Percentiles rank a stretch among this genome's conserved stretches.
phyloP scores from a whole-genome alignment of 2,888 invertebrate species.

The Volucella zonaria region DNA sequence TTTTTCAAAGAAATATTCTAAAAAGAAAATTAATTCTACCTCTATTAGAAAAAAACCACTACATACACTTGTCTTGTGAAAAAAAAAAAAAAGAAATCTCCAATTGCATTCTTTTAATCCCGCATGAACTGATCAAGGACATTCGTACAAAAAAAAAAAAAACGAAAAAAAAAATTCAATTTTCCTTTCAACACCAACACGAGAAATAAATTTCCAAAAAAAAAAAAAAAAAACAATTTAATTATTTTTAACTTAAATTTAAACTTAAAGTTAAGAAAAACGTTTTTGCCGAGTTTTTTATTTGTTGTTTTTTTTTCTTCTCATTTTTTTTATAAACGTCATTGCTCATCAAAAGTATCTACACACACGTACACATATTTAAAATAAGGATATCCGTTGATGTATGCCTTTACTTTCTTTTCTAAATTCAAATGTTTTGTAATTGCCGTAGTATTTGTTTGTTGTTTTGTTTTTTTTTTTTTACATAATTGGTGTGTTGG shows the following conservation, averaged over 20 bases:
- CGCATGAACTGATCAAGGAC: constrained; percentile 70
- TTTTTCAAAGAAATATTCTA: constrained; percentile 1
- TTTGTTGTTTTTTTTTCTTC: constrained; percentile 24
- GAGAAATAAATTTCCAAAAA: constrained; percentile 25
- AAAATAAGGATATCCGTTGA: constrained; percentile 64
- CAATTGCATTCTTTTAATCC: constrained; percentile 43
- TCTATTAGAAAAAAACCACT: constrained; percentile 11
- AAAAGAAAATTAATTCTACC: constrained; percentile 14
- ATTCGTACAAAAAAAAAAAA: constrained; percentile 28
- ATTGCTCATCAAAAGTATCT: constrained; percentile 60
- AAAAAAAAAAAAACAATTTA: constrained; percentile 14
- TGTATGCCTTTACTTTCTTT: constrained; percentile 57
- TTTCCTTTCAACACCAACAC: constrained; percentile 62
- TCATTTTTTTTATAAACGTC: constrained; percentile 62
- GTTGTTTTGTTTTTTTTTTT: constrained; percentile 19
- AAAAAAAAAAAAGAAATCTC: constrained; percentile 35
- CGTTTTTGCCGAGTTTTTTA: background rate
- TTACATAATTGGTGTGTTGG: constrained; percentile 49
- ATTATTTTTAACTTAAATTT: constrained; percentile 35
- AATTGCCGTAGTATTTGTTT: background rate
- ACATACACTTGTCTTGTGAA: constrained; percentile 1
- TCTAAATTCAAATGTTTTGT: background rate
- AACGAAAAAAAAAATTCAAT: constrained; percentile 12
- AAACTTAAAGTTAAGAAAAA: constrained; percentile 36
- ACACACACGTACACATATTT: constrained; percentile 61